These are phyloP conservation scores for Drosophila ironensis DNA, from an alignment of 1,140 invertebrate species.

Conservation along the genomic window DNA sequence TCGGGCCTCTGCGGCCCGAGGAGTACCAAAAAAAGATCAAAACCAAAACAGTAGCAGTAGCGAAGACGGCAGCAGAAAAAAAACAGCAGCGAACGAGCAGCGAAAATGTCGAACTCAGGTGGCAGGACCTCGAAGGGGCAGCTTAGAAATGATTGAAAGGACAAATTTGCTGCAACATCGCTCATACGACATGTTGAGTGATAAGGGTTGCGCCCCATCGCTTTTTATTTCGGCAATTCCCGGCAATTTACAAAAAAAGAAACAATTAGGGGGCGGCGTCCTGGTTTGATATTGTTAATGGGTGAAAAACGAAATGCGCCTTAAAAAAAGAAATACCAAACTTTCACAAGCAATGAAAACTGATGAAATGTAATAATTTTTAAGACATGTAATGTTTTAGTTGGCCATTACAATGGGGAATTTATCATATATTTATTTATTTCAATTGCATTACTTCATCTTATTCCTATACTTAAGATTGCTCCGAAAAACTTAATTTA, in stretches of 20 bases:
- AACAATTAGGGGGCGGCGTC: not conserved
- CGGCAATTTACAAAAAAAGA: no score
- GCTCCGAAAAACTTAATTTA: no score
- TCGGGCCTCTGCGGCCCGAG: not conserved
- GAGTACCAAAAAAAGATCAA: not conserved
- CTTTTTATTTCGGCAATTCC: not conserved
- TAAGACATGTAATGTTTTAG: no score
- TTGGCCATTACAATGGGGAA: no score
- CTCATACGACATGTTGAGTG: slow-evolving; percentile 8
- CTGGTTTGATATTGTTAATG: no score
- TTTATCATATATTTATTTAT: no score
- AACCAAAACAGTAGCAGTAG: slow-evolving; percentile 29
- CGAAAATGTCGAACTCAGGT: slow-evolving; percentile 7
- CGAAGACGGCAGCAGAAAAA: not conserved
- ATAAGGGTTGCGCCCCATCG: not conserved
- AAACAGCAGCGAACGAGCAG: not conserved
- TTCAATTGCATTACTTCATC: no score
- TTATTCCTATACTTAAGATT: no score
- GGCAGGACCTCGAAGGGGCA: not conserved
- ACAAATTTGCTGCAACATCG: not conserved
- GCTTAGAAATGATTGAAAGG: not conserved
- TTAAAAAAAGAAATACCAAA: no score
- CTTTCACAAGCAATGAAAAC: no score
- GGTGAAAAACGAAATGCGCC: no score
- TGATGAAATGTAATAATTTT: no score